phyloP scores from a whole-genome alignment of 2,113 vertebrate species.

The Pelecanus crispus region DNA sequence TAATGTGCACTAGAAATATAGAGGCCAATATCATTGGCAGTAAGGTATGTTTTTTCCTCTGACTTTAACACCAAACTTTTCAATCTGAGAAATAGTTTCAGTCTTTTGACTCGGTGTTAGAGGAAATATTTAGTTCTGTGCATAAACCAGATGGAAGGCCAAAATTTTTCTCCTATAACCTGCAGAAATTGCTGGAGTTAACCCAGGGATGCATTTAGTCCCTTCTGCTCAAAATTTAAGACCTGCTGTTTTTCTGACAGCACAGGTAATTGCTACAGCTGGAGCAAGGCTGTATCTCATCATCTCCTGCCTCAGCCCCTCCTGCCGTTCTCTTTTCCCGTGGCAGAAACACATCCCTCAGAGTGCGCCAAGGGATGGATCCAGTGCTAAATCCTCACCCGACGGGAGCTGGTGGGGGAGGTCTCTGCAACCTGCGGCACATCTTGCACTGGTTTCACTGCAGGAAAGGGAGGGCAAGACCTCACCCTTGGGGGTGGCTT shows the following conservation, averaged over 20 bases:
- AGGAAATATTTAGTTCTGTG: neutral
- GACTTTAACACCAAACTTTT: neutral
- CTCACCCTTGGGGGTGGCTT: neutral
- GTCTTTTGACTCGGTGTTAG: neutral
- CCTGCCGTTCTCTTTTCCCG: neutral
- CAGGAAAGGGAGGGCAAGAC: neutral
- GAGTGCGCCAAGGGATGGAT: neutral
- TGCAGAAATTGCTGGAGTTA: neutral
- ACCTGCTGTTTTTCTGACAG: constrained; percentile 16
- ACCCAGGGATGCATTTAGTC: constrained; percentile 28
- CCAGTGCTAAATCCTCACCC: rapidly evolving
- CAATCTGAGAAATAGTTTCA: neutral
- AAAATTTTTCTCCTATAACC: neutral
- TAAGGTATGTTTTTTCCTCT: neutral
- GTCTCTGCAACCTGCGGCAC: neutral
- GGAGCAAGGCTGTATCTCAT: neutral
- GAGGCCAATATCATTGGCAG: neutral
- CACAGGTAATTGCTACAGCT: constrained; percentile 30
- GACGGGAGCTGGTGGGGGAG: neutral
- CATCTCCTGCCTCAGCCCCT: neutral
- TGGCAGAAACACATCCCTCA: neutral
- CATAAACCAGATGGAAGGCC: neutral
- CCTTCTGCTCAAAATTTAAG: constrained; percentile 49
- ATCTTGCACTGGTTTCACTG: neutral
- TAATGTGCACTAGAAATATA: neutral